Base-by-base conservation (phyloP, 2,888 invertebrate genomes). In the Silvanus unidentatus region DNA sequence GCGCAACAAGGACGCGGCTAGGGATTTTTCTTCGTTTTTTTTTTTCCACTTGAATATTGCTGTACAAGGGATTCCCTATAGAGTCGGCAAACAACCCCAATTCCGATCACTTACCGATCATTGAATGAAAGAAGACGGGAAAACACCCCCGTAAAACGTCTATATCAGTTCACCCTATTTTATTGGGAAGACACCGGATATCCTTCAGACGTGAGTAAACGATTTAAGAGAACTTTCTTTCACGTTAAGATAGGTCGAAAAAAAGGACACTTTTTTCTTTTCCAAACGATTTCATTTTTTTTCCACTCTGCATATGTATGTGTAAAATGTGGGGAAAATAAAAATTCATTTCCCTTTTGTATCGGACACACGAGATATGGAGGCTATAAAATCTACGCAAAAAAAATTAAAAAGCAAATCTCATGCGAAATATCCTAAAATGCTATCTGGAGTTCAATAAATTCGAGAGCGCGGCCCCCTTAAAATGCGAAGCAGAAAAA, bases 181-280 rank as follows among this genome's bases (percentile, higher is more conserved):
- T 55, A 52, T 53, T 50, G 55, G 52, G 47, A 57, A 58, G 57
- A 58, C 55, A 56, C 55, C 57, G 59, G 58, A 57, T 55, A 55
- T 57, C 55, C 53, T 53, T 43, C 50, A 57, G 54, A 58, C 58
- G 55, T 44, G 39, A 34, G 41, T 44, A 37, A 32, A 47, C 45
- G 40, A 45, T 43, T 16, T 36, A 34, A 34, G 37, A 27, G 39
- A 46, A 47, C 36, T 41, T 53, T 53, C 55, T 49, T 48, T 50
- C 47, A 40, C 48, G 49, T 56, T 48, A 46, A 46, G 54, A 53
- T 53, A 53, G 56, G 58, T 57, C 55, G 43, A 40, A 16, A 37
- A 37, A 16, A 37, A 32, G 4, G 5, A n/a, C 32, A n/a, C 10
- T 8, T 28, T 28, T 10, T 28, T 28, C 28, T 28, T 28, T 28